phyloP scores from a whole-genome alignment of 2,888 invertebrate genomes.

The Leptogaster cylindrica region DNA sequence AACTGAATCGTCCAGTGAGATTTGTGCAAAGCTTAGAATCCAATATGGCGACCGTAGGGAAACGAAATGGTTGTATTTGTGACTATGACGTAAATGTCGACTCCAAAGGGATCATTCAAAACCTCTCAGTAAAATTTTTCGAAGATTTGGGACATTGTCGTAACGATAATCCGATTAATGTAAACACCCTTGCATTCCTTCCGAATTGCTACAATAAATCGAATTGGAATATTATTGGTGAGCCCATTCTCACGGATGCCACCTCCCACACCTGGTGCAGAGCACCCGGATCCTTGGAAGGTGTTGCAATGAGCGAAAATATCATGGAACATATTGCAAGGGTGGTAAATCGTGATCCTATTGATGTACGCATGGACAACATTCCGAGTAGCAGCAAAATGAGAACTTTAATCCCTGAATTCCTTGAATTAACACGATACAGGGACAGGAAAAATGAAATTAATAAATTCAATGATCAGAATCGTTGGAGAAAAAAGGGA shows the following conservation, averaged over 20 bases:
- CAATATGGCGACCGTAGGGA: conserved; percentile 75
- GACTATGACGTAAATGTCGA: conserved; percentile 73
- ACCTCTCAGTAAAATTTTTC: conserved; percentile 66
- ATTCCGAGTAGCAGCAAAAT: conserved; percentile 60
- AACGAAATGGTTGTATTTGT: conserved; percentile 67
- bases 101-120: conserved; percentile 71
- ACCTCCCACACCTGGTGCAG: conserved; percentile 74
- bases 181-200: conserved; percentile 56
- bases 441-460: conserved; percentile 65
- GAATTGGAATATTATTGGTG: conserved; percentile 72
- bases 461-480: conserved; percentile 69
- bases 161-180: conserved; percentile 64
- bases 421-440: conserved; percentile 65
- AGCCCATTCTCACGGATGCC: conserved; percentile 70
- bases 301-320: conserved; percentile 67
- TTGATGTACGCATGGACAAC: conserved; percentile 67
- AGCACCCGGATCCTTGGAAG: conserved; percentile 69
- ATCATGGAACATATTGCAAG: conserved; percentile 73
- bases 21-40: conserved; percentile 74
- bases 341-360: conserved; percentile 65
- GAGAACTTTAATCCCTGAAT: conserved; percentile 63
- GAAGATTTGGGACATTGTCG: conserved; percentile 65
- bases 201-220: conserved; percentile 73
- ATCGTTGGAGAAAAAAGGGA: conserved; percentile 83
- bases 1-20: conserved; percentile 69